These are phyloP conservation scores for Phoebastria nigripes DNA, from an alignment of 2,797 vertebrate species.

Conservation along the genomic window DNA sequence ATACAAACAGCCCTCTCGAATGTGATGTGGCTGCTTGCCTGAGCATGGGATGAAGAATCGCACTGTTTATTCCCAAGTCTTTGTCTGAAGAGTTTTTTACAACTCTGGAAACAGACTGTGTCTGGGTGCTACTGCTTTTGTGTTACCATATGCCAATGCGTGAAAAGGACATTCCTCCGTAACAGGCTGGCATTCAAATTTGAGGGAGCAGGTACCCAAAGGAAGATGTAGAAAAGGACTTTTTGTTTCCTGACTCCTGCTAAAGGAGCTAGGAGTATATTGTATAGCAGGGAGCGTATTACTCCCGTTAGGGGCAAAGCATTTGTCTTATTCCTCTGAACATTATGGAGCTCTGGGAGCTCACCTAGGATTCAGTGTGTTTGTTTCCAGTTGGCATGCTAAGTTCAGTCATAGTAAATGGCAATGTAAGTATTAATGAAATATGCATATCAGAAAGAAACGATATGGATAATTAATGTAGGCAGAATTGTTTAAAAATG, in stretches of 20 bases:
- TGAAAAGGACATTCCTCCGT: background rate
- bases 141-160: background rate
- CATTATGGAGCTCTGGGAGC: fast-evolving
- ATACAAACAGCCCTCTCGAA: background rate
- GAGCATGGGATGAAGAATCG: background rate
- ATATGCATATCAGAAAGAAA: background rate
- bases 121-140: background rate
- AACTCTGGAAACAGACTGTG: background rate
- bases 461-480: background rate
- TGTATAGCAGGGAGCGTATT: background rate
- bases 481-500: background rate
- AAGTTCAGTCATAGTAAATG: background rate
- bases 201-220: background rate
- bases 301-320: background rate
- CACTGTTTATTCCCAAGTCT: background rate
- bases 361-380: background rate
- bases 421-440: background rate
- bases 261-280: background rate
- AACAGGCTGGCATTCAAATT: background rate
- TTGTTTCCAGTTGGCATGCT: background rate
- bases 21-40: background rate
- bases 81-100: background rate
- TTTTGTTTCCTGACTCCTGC: background rate
- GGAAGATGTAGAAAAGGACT: background rate
- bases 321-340: background rate